Base-by-base conservation (phyloP, 2,113 vertebrate genomes). In the Neomonachus schauinslandi region DNA sequence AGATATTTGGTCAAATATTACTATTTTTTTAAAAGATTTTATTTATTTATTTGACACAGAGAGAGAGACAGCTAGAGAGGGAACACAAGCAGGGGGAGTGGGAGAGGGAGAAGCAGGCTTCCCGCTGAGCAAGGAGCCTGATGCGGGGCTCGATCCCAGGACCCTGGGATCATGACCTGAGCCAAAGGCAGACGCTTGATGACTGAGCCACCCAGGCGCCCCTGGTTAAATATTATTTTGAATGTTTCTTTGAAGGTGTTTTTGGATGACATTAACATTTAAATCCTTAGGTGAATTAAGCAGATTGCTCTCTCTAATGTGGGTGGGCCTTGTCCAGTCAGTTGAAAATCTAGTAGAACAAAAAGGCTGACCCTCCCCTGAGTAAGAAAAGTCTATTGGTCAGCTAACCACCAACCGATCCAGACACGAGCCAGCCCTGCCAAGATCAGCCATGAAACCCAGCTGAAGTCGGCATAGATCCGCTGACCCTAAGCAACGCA, bases 1-100 rank as follows among this genome's bases (percentile, higher is more conserved):
- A 92, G 39, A 79, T 61, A 91, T 69, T 71, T 80, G 51, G 18
- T 92, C 63, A 95, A 81, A n/a, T 24, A 72, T 57, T 57, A 88
- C 46, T 46, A 46, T 46, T 46, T 46, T 46, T 46, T 46, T 1
- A 46, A 46, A 46, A 46, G 46, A 46, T 46, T 46, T 46, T 46
- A 46, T 46, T 46, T 46, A 46, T 46, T 46, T 46, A 46, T 46
- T 46, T 46, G 46, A 46, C 46, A 46, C 46, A 46, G 7, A 46
- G 46, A 46, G 46, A 46, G 46, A 46, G 7, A 46, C 46, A 46
- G 7, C 46, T 9, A 46, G 7, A 46, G 46, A 46, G 46, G 46
- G 46, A 46, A 46, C 46, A 46, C 7, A 46, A 46, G 46, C 46
- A 46, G 46, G 46, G 46, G 46, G 7, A 46, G 46, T 46, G 46